Evolutionary conservation across 2,113 vertebrate species (phyloP), one percentile per base, ranked within the genome.

Genomic region (Daubentonia madagascariensis): DNA sequence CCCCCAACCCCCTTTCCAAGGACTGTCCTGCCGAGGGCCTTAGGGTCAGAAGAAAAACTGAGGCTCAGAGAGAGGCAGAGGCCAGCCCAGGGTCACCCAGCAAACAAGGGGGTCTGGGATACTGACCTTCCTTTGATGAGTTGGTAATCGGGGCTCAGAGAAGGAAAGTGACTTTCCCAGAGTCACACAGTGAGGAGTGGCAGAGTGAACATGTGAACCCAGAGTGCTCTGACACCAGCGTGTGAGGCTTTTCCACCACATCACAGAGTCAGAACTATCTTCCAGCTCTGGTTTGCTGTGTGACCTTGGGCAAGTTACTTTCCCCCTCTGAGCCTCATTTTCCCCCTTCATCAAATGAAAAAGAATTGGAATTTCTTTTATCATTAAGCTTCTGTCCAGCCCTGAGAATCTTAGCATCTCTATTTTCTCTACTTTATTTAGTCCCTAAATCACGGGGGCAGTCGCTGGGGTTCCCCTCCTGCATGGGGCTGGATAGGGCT

Each of bases 401-500:
- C 28, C 35, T 52, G 5, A 59, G 68, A 54, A 65, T 13, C 32
- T 63, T 35, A 16, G 23, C 6, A 1, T 72, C 37, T n/a, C n/a
- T 30, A 11, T 30, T n/a, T 35, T 59, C 30, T 92, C 61, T 48
- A 0, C 65, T 84, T 52, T 52, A n/a, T 22, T 72, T 73, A 48
- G 65, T 35, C 14, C 61, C 22, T 79, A 79, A 67, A 52, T 20
- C 35, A 28, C 1, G 9, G 6, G 12, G 8, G 3, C 65, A 59
- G 8, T 22, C 2, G 22, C 32, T 65, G 11, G 1, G 48, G 40
- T 65, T 68, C 50, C 50, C 3, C 7, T 79, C 43, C 50, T 57
- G 12, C 0, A 0, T 16, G 13, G 54, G 25, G 8, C 43, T 25
- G 32, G 17, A 30, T 50, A 3, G 17, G 22, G 32, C 7, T 52